phyloP scores from a whole-genome alignment of 2,888 invertebrate genomes.

The Leptogaster cylindrica region DNA sequence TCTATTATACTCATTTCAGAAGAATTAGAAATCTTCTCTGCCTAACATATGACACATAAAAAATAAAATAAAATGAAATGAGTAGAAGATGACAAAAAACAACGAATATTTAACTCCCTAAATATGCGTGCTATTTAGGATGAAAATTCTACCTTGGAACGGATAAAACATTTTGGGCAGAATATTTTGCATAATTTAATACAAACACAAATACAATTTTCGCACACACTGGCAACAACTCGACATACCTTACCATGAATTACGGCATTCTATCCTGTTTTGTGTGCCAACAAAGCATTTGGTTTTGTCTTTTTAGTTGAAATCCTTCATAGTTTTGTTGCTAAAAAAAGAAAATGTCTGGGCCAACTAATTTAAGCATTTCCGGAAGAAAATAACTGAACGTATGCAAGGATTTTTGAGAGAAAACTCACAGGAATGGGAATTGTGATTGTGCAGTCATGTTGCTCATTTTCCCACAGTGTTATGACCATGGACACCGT shows the following conservation, averaged over 20 bases:
- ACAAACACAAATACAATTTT: conserved; percentile 15
- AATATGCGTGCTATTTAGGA: conserved; percentile 23
- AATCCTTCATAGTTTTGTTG: background rate
- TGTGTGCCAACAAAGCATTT: conserved; percentile 9
- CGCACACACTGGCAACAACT: conserved; percentile 2
- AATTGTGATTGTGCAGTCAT: conserved; percentile 1
- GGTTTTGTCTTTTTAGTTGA: conserved; percentile 9
- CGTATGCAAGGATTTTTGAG: background rate
- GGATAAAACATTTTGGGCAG: conserved; percentile 10
- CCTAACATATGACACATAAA: conserved; percentile 29
- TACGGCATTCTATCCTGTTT: conserved; percentile 26
- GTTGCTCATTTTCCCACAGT: background rate
- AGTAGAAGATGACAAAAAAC: too few species aligned
- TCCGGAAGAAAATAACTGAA: conserved; percentile 13
- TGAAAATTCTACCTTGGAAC: conserved; percentile 9
- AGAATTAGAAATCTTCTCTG: conserved; percentile 6
- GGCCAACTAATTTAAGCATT: conserved; percentile 23
- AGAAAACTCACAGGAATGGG: background rate
- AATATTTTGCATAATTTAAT: conserved; percentile 35
- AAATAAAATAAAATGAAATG: too few species aligned
- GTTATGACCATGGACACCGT: too few species aligned
- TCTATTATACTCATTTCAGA: conserved; percentile 15
- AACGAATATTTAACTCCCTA: conserved; percentile 3
- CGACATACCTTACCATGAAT: conserved; percentile 29
- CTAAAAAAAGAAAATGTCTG: conserved; percentile 15